Base-by-base conservation (phyloP, 2,888 invertebrate genomes). In the Troilus luridus region DNA sequence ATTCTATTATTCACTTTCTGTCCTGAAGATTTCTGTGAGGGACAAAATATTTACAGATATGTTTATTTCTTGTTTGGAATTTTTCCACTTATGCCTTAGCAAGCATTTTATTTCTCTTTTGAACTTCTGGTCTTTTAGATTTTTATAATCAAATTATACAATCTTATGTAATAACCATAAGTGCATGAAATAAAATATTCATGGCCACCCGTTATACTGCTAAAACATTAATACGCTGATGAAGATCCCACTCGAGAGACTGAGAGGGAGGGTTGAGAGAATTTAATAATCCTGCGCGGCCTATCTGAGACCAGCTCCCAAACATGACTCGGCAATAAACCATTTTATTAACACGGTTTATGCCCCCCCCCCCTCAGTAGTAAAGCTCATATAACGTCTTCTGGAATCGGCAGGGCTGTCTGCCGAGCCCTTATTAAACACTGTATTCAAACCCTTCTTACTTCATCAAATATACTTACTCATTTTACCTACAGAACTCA, bases 311-410 rank as follows among this genome's bases (percentile, higher is more conserved):
- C 54, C 85, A 77, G 72, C 85, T 85, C 85, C 56, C 41, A 41
- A 77, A 77, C 85, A 85, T 54, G 56, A 14, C 85, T 19, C 21
- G 27, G 85, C n/a, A 85, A 85, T 85, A 85, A 85, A 85, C 21
- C 56, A 54, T 58, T 85, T 85, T 85, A 85, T 85, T 85, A 85
- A 58, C 56, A 54, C 85, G 56, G 56, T 56, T 56, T 85, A 85
- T 56, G 56, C 56, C 85, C 12, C 6, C n/a, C 56, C 85, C 12
- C 6, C n/a, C 56, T 14, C n/a, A 11, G 85, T n/a, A 5, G 56
- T 85, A 85, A 85, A 85, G 56, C 85, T 85, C 85, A 54, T 58
- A 85, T 85, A 56, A 85, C 56, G 56, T 9, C 56, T 56, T 27
- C 54, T 85, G n/a, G 21, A 85, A 85, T 58, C 85, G n/a, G 9